phyloP scores from a whole-genome alignment of 2,888 invertebrate species.

The Luffia ferchaultella region DNA sequence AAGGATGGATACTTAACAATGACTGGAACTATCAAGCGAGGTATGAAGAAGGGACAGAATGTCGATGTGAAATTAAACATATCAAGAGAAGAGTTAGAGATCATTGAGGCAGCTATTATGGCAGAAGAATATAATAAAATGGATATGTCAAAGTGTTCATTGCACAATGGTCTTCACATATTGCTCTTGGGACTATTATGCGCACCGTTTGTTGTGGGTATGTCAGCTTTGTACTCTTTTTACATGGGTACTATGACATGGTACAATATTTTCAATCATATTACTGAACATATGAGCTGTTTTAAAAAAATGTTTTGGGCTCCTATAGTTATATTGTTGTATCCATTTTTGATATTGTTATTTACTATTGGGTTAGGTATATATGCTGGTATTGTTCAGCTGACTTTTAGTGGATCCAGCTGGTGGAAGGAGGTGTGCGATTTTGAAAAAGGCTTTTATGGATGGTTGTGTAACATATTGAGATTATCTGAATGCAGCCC shows the following conservation, averaged over 20 bases:
- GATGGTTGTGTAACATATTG: slow-evolving; percentile 75
- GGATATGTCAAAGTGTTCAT: slow-evolving; percentile 62
- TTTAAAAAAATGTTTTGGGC: slow-evolving; percentile 70
- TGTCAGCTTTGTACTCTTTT: slow-evolving; percentile 74
- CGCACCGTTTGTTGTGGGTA: slow-evolving; percentile 70
- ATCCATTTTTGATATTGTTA: slow-evolving; percentile 73
- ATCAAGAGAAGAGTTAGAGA: slow-evolving; percentile 74
- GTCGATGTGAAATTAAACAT: slow-evolving; percentile 77
- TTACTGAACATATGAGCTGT: slow-evolving; percentile 72
- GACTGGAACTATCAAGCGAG: slow-evolving; percentile 77
- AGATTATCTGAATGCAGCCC: slow-evolving; percentile 77
- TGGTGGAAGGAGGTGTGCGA: slow-evolving; percentile 78
- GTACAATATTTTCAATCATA: slow-evolving; percentile 77
- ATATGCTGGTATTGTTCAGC: slow-evolving; percentile 72
- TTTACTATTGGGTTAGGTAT: slow-evolving; percentile 72
- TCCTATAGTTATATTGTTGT: slow-evolving; percentile 72
- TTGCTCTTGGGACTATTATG: slow-evolving; percentile 70
- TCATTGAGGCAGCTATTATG: slow-evolving; percentile 70
- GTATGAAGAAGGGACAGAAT: slow-evolving; percentile 75
- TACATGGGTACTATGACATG: slow-evolving; percentile 79
- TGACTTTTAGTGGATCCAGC: slow-evolving; percentile 72
- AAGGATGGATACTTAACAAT: slow-evolving; percentile 71
- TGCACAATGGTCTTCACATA: slow-evolving; percentile 71
- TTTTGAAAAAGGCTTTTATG: slow-evolving; percentile 81
- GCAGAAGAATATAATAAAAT: slow-evolving; percentile 66